These are phyloP conservation scores for Burhinus oedicnemus DNA, from an alignment of 2,113 vertebrate species.

Conservation along the genomic window DNA sequence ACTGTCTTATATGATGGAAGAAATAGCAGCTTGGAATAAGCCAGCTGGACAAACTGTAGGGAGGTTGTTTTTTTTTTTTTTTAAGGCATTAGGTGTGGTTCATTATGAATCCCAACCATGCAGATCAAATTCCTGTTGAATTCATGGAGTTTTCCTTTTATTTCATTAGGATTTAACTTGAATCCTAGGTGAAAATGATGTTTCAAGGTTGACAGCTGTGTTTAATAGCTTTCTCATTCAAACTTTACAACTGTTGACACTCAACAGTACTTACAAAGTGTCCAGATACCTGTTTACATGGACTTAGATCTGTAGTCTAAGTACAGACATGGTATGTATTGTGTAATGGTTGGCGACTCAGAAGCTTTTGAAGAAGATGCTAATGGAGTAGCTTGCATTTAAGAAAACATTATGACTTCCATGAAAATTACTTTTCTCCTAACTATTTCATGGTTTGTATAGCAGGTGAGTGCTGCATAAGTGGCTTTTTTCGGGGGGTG, in stretches of 20 bases:
- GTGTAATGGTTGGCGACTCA: neutral
- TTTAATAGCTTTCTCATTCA: neutral
- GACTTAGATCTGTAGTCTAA: neutral
- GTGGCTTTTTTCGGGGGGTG: neutral
- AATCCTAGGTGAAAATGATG: neutral
- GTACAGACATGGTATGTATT: fast-evolving
- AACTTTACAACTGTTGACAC: neutral
- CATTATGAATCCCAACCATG: neutral
- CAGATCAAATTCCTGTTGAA: neutral
- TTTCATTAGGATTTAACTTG: neutral
- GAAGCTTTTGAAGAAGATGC: neutral
- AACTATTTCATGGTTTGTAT: neutral
- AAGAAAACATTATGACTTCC: neutral
- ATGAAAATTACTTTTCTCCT: neutral
- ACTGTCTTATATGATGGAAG: fast-evolving
- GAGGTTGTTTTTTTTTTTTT: neutral
- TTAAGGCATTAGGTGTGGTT: neutral
- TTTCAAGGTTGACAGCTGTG: neutral
- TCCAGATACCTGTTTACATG: neutral
- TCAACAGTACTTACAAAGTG: neutral
- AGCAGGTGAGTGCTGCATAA: neutral
- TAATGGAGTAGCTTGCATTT: neutral
- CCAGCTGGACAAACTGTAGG: neutral
- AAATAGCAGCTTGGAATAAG: neutral
- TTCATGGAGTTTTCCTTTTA: neutral